Base-by-base conservation (phyloP, 2,113 vertebrate species). In the Thalassarche chlororhynchos region DNA sequence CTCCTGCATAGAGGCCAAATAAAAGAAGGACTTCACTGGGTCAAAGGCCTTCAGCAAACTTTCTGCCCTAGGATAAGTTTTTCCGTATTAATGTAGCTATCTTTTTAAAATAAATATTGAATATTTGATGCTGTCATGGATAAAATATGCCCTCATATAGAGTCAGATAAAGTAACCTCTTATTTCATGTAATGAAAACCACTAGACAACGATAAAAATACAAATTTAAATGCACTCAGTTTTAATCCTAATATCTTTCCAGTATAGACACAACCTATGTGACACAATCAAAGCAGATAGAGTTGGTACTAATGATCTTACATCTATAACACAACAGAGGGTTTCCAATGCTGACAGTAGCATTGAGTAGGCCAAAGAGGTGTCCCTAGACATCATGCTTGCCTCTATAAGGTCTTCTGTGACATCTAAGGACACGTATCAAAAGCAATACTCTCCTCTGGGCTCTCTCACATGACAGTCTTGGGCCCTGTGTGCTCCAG, bases 361-460 rank as follows among this genome's bases (percentile, higher is more conserved):
- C 36, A 61, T 1, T 42, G 9, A 47, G 9, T 8, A 58, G 42
- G 46, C 11, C 14, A 68, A 38, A 72, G 17, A 62, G 10, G 8
- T 17, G 10, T 17, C 60, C 55, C 44, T 79, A 42, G 14, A 40
- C 5, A 40, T 26, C 26, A 12, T 8, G 6, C 13, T 47, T 75
- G 68, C 9, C 77, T 52, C 51, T 24, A 0, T 5, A 24, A 60
- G 5, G 15, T 66, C 21, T 42, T 55, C 25, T 51, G 18, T 20
- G 21, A 46, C n/a, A 42, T 13, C 12, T 20, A 40, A 62, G 34
- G 17, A 49, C 1, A 5, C 0, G 1, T 15, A 38, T 24, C 11
- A 36, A 36, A 84, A 84, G 2, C 3, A 0, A 34, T 10, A 9
- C 7, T 28, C 40, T 71, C 36, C 34, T 54, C 57, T 23, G 6